Evolutionary conservation across 92 coral and sea anemone genomes (phyloP), one percentile per base, ranked within the genome.

Genomic region (Umimayanthus kanabou): DNA sequence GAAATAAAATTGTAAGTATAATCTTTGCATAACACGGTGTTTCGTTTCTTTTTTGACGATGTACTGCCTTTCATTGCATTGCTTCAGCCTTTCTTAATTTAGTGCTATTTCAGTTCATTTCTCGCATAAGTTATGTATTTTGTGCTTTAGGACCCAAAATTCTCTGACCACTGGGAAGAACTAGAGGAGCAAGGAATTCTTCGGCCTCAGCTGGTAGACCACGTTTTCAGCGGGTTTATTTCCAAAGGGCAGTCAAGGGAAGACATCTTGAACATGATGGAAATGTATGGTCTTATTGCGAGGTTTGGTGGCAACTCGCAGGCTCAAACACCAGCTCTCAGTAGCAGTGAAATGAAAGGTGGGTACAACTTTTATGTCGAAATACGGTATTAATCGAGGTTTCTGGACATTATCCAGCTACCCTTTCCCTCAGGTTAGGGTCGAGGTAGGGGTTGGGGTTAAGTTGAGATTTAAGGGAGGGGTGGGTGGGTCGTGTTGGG

Each of bases 141-240:
- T 77, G 40, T 55, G 39, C 39, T 30, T 26, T 49, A 94, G 97
- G 91, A 94, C 77, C 92, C 97, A 67, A 85, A 80, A 33, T 93
- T 84, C 39, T 94, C 95, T 6, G 95, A 92, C 53, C 91, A 88
- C 77, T 94, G 97, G 98, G 85, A 81, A 75, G 95, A 91, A 47
- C 90, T 92, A 9, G 95, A 94, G 75, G 88, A 94, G 83, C 85
- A 77, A 29, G 88, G 82, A 7, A 85, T 85, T 20, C 37, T 85
- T 50, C 74, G 81, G 2, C 80, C 74, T 25, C 75, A 85, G 81
- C 45, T 85, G 37, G 82, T 85, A 13, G 88, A 77, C 82, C 88
- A 85, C 49, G 88, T 77, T 25, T 85, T 85, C 66, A 55, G 82
- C n/a, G 88, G 74, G 10, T 89, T 92, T 33, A 74, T 94, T 18